Evolutionary conservation across 2,888 invertebrate genomes (phyloP).

Genomic region (Diaperis boleti): DNA sequence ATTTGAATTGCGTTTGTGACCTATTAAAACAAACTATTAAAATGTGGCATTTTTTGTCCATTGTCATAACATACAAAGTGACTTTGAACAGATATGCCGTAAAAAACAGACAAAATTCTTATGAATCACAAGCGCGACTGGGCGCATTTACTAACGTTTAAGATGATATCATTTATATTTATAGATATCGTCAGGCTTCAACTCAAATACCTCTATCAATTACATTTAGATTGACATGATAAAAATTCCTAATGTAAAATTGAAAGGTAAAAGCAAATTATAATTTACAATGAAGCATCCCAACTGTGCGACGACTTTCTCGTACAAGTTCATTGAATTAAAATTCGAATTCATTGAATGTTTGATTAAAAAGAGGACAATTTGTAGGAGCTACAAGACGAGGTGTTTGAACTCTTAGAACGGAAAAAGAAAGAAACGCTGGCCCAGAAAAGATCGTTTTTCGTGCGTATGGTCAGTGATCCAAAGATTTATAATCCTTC

Average conservation of each 20-base stretch:
- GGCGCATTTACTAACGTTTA: conserved; percentile 3
- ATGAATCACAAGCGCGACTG: conserved; percentile 9
- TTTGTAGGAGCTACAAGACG: conserved; percentile 74
- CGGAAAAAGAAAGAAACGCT: conserved; percentile 83
- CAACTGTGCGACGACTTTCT: conserved; percentile 6
- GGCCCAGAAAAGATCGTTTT: conserved; percentile 94
- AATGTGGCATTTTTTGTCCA: conserved; percentile 14
- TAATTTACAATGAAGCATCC: neutral
- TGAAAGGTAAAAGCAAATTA: neutral
- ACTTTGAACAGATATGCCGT: conserved; percentile 3
- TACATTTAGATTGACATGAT: neutral
- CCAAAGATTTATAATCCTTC: conserved; percentile 96
- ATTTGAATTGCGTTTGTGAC: neutral
- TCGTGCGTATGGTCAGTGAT: conserved; percentile 97
- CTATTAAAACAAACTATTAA: neutral
- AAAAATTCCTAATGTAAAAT: neutral
- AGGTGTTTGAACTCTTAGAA: conserved; percentile 79
- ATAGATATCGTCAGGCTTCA: conserved; percentile 22
- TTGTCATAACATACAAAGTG: conserved; percentile 23
- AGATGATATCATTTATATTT: conserved; percentile 30
- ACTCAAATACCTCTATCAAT: conserved; percentile 2
- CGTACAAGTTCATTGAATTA: no score
- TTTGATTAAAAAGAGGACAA: neutral
- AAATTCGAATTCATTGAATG: conserved; percentile 10
- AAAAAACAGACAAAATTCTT: conserved; percentile 1